These are phyloP conservation scores for Eugnorisma glareosa DNA, from an alignment of 2,888 invertebrate genomes.

Conservation along the genomic window DNA sequence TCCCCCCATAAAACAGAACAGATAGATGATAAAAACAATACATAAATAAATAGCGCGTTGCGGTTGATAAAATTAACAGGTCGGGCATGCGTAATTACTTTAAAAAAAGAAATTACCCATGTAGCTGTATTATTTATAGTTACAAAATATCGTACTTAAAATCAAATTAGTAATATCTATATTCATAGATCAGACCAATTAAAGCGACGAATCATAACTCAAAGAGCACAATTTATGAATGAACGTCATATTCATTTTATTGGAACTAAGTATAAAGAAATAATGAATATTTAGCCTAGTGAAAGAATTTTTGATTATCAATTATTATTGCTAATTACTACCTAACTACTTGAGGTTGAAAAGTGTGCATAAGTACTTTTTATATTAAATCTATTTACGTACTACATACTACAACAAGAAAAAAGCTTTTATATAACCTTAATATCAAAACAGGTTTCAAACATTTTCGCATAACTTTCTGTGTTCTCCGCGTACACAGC, in stretches of 20 bases:
- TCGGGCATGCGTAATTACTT: neutral
- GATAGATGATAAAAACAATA: neutral
- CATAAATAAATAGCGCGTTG: neutral
- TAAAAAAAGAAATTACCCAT: too few species aligned
- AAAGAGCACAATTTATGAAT: neutral
- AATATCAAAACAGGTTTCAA: constrained; percentile 86
- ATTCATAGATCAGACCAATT: neutral
- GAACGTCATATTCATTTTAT: neutral
- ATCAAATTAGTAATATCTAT: neutral
- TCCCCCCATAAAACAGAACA: too few species aligned
- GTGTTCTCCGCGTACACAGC: constrained; percentile 84
- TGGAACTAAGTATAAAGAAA: neutral
- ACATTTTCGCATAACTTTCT: constrained; percentile 86
- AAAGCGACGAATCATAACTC: neutral
- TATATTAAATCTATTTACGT: constrained; percentile 60
- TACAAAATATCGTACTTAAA: neutral
- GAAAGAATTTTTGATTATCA: neutral
- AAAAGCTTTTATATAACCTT: constrained; percentile 76
- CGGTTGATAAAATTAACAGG: neutral
- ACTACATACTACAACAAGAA: constrained; percentile 33
- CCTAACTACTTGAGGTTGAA: constrained; percentile 20
- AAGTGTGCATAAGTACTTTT: constrained; percentile 41
- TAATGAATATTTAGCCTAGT: neutral
- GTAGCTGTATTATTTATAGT: neutral
- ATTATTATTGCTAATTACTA: too few species aligned